Percentiles rank a stretch among this genome's conserved stretches.
Conservation (phyloP, 64 coral and sea anemone species). For the Actinia equina region DNA sequence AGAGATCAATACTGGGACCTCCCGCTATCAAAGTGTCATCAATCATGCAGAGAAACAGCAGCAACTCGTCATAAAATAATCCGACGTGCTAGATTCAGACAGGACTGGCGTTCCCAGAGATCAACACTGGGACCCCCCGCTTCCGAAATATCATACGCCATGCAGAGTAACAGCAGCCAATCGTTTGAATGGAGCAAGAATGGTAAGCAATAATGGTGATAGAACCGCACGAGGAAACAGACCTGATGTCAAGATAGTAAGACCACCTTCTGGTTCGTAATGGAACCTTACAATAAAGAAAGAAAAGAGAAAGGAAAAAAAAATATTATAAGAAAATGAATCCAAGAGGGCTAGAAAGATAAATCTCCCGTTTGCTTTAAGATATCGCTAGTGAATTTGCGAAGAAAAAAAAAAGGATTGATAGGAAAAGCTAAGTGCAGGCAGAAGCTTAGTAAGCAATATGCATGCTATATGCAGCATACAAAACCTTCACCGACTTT, state of each 20-base stretch:
- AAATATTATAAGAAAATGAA: not conserved
- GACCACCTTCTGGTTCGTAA: not conserved
- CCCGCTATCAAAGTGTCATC: not conserved
- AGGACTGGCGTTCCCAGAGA: not conserved
- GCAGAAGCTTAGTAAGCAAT: too few relatives aligned
- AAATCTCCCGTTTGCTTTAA: not conserved
- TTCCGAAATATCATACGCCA: not conserved
- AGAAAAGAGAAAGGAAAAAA: not conserved
- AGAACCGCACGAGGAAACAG: not conserved
- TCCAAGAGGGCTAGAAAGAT: too few relatives aligned
- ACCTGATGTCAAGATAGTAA: not conserved
- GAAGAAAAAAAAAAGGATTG: not conserved
- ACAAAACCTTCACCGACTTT: too few relatives aligned
- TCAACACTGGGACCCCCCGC: not conserved
- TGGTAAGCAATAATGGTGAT: not conserved
- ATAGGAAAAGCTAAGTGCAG: too few relatives aligned
- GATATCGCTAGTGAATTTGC: not conserved
- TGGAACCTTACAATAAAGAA: not conserved
- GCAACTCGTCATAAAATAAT: not conserved
- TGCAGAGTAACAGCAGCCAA: not conserved
- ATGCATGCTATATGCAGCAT: too few relatives aligned
- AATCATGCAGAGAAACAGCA: not conserved
- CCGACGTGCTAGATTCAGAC: not conserved
- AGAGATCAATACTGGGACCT: not conserved
- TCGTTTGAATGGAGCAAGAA: not conserved